Evolutionary conservation across 2,113 vertebrate species (phyloP).

Genomic region (Deroptyus accipitrinus): DNA sequence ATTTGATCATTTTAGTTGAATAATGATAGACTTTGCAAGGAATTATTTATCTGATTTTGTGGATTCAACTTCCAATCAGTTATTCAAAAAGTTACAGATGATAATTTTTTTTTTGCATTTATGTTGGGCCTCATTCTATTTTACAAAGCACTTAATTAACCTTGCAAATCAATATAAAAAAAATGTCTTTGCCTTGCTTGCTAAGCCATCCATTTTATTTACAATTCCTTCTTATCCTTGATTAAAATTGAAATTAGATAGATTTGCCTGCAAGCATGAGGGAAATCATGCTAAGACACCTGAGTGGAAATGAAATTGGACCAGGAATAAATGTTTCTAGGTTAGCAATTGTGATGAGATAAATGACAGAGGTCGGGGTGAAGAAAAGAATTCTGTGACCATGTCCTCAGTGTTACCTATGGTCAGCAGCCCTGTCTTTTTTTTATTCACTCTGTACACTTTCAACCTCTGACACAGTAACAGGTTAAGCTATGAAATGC

Average conservation of each 20-base stretch:
- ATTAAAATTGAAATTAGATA: slow-evolving; percentile 27
- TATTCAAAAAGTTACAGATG: neutral
- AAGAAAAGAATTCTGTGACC: neutral
- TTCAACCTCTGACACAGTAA: neutral
- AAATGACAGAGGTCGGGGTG: neutral
- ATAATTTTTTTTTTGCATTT: slow-evolving; percentile 22
- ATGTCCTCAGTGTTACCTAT: neutral
- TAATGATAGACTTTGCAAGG: slow-evolving; percentile 29
- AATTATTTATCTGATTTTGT: slow-evolving; percentile 40
- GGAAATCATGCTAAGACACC: neutral
- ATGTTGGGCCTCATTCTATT: neutral
- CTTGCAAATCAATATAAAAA: neutral
- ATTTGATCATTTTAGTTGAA: slow-evolving; percentile 55
- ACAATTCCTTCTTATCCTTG: neutral
- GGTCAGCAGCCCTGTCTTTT: neutral
- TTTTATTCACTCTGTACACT: neutral
- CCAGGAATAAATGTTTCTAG: neutral
- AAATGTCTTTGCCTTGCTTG: neutral
- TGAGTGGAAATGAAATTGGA: neutral
- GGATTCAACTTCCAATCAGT: slow-evolving; percentile 23
- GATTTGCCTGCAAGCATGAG: neutral
- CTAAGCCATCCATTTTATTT: slow-evolving; percentile 2
- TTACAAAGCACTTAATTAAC: slow-evolving; percentile 32
- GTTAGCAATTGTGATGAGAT: neutral
- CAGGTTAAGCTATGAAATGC: neutral